Evolutionary conservation across 2,888 invertebrate genomes (phyloP), one percentile per base, ranked within the genome.

Genomic region (Didymodactylos carnosus): DNA sequence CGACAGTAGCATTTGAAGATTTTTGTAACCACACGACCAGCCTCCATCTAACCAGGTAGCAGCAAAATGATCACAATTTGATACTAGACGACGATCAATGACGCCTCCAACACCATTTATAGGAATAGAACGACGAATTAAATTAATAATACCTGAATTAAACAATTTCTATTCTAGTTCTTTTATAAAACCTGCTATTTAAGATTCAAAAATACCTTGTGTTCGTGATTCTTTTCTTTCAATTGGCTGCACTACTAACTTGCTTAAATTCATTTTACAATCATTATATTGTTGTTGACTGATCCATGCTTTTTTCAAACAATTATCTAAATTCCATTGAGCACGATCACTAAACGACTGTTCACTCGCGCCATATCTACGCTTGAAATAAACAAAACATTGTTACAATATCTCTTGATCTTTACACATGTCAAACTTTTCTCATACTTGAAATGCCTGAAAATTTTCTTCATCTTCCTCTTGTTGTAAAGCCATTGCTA

Each of bases 11-110:
- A 92, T 92, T 83, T 92, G 92, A 84, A 91, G 88, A 84, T 92
- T 92, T 79, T 92, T 86, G 81, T 92, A 92, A 0, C 93, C 93
- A 80, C 93, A 93, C 3, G 92, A 92, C 91, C 92, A 93, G 13
- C 92, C 92, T 78, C 89, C 87, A 83, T 92, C 92, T 0, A 71
- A 39, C 39, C 53, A 69, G 25, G 70, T 70, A 35, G 70, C 39
- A 19, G 70, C 51, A 10, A 46, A 49, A 41, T 69, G 41, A 70
- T 49, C 46, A n/a, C 70, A 70, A 13, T 43, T 46, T 51, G 73
- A 49, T 5, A 69, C 23, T 49, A 49, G 27, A 39, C 73, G 16
- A 10, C 23, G 43, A 29, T 62, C n/a, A 39, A 70, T 10, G n/a
- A 46, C 27, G 39, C 51, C 39, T 71, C n/a, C n/a, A n/a, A n/a